A percentile compares a stretch with the other conserved stretches of the same genome.
Evolutionary conservation across 2,113 vertebrate genomes (phyloP).

Genomic region (Oryzias woworae): DNA sequence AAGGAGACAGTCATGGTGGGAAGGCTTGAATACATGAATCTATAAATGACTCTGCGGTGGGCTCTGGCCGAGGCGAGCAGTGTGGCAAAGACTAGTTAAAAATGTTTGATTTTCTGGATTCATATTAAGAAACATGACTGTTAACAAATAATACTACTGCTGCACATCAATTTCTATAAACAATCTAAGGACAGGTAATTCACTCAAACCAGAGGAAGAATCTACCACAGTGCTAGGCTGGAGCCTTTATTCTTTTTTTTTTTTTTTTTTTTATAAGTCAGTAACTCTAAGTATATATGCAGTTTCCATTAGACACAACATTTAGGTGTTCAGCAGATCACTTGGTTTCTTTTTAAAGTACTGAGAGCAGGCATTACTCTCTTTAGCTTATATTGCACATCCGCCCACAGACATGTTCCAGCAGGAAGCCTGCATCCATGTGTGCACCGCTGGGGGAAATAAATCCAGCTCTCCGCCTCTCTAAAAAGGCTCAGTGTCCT

Average conservation of each 20-base stretch:
- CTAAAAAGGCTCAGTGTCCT: constrained; percentile 81
- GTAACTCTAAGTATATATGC: constrained; percentile 74
- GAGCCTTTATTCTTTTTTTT: constrained; percentile 57
- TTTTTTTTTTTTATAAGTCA: constrained; percentile 54
- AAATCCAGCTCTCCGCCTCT: constrained; percentile 36
- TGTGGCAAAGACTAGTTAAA: constrained; percentile 85
- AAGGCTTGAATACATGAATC: constrained; percentile 37
- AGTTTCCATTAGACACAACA: constrained; percentile 81
- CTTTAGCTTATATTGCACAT: constrained; percentile 65
- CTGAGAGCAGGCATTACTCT: constrained; percentile 53
- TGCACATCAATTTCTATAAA: constrained; percentile 84
- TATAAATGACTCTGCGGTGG: constrained; percentile 63
- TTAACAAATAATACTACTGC: constrained; percentile 81
- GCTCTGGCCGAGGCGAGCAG: constrained; percentile 51
- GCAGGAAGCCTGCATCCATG: constrained; percentile 29
- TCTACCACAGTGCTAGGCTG: constrained; percentile 86
- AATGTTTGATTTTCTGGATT: constrained; percentile 63
- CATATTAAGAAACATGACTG: constrained; percentile 82
- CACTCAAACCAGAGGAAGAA: constrained; percentile 72
- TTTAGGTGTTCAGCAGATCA: constrained; percentile 79
- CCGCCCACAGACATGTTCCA: constrained; percentile 32
- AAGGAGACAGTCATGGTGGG: constrained; percentile 61
- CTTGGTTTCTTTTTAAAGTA: constrained; percentile 48
- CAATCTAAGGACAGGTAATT: constrained; percentile 73
- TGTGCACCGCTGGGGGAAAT: constrained; percentile 44